phyloP scores from a whole-genome alignment of 2,113 vertebrate species.

The Elaphurus davidianus region DNA sequence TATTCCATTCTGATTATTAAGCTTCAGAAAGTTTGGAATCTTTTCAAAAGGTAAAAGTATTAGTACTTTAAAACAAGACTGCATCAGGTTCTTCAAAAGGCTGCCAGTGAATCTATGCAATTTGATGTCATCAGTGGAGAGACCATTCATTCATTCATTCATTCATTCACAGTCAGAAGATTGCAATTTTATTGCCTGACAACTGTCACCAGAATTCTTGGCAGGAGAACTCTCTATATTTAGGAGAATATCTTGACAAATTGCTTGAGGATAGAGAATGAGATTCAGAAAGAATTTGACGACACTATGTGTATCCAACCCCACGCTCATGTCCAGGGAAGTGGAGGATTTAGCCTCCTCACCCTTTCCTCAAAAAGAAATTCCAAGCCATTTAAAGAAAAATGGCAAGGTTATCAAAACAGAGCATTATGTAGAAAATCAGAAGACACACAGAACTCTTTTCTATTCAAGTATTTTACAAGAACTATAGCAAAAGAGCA shows the following conservation, averaged over 20 bases:
- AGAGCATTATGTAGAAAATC: background rate
- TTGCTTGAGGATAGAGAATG: background rate
- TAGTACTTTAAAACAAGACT: background rate
- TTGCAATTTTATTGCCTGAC: background rate
- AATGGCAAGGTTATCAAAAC: background rate
- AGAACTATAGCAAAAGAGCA: background rate
- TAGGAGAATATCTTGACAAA: constrained; percentile 13
- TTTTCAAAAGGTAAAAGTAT: background rate
- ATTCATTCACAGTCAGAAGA: background rate
- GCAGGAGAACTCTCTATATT: background rate
- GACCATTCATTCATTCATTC: background rate
- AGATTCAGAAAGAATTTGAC: background rate
- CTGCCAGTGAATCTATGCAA: background rate
- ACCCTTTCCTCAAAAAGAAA: constrained; percentile 24
- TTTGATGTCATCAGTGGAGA: background rate
- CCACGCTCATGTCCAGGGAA: background rate
- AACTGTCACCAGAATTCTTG: constrained; percentile 28
- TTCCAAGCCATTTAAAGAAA: background rate
- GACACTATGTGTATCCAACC: background rate
- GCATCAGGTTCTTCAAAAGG: background rate
- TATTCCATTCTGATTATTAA: constrained; percentile 1
- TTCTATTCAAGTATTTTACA: background rate
- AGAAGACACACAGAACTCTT: background rate
- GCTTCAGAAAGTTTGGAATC: background rate
- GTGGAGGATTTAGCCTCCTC: background rate